Percentiles rank a stretch among this genome's conserved stretches.
phyloP scores from a whole-genome alignment of 1,140 invertebrate genomes.

The Drosophila carrolli region DNA sequence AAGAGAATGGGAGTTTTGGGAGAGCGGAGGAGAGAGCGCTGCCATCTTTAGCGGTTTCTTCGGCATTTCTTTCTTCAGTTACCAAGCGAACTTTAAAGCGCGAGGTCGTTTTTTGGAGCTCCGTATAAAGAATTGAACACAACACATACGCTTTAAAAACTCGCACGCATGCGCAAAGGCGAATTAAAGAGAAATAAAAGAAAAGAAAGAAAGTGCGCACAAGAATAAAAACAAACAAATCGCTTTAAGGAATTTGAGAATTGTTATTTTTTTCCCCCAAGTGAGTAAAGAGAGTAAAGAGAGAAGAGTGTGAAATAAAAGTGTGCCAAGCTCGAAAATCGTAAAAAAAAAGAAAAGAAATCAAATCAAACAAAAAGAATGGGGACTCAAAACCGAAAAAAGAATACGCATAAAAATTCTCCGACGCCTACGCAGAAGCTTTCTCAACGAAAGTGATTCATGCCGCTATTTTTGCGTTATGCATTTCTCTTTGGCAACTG shows the following conservation, averaged over 20 bases:
- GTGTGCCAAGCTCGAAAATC: conserved; percentile 61
- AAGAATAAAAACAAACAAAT: conserved; percentile 33
- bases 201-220: conserved; percentile 47
- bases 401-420: conserved; percentile 50
- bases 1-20: not conserved
- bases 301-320: conserved; percentile 37
- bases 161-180: conserved; percentile 32
- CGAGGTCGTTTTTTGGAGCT: conserved; percentile 53
- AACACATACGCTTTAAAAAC: conserved; percentile 24
- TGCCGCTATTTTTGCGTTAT: conserved; percentile 41
- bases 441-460: conserved; percentile 82
- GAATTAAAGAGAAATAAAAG: conserved; percentile 25
- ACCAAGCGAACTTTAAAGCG: conserved; percentile 64
- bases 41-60: conserved; percentile 38
- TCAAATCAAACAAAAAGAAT: conserved; percentile 52
- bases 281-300: conserved; percentile 16
- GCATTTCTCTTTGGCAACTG: conserved; percentile 71
- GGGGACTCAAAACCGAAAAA: conserved; percentile 18
- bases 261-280: conserved; percentile 19
- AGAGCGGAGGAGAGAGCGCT: conserved; percentile 8
- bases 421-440: conserved; percentile 55
- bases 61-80: conserved; percentile 57
- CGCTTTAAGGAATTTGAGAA: conserved; percentile 19
- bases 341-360: conserved; percentile 60
- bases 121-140: conserved; percentile 11